phyloP scores from a whole-genome alignment of 2,797 vertebrate genomes.

The Tadarida brasiliensis region DNA sequence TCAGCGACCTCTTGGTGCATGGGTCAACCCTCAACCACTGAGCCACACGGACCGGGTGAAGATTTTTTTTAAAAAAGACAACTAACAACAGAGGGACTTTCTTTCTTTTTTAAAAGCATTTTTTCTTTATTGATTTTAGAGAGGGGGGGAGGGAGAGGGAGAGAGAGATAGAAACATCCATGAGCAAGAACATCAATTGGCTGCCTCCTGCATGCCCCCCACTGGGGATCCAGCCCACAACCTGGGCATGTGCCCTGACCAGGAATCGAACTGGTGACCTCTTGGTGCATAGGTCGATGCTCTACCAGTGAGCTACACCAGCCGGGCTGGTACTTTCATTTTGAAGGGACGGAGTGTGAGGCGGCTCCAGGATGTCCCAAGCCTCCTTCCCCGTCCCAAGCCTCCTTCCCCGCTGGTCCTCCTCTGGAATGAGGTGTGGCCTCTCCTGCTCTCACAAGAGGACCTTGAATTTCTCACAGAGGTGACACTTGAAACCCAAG shows the following conservation, averaged over 20 bases:
- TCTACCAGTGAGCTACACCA: background rate
- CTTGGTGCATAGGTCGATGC: background rate
- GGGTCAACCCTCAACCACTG: no score
- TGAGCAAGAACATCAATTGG: no score
- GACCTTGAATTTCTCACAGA: background rate
- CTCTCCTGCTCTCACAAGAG: background rate
- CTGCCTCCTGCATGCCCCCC: no score
- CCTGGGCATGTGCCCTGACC: no score
- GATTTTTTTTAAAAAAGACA: background rate
- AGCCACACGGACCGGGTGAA: no score
- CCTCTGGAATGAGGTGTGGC: background rate
- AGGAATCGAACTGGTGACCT: no score
- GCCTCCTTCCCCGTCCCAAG: background rate
- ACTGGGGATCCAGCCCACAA: no score
- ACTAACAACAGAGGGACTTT: background rate
- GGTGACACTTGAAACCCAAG: background rate
- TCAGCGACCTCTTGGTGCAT: no score
- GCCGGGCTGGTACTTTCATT: background rate
- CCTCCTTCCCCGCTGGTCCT: background rate
- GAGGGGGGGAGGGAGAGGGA: no score
- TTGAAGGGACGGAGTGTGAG: background rate
- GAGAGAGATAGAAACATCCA: no score
- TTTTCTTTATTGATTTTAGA: no score
- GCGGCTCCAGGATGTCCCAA: background rate
- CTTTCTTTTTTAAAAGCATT: no score